Percentiles rank a stretch among this genome's conserved stretches.
These are phyloP conservation scores for Girardia tigrina DNA, from an alignment of 2,888 invertebrate species.

Conservation along the genomic window DNA sequence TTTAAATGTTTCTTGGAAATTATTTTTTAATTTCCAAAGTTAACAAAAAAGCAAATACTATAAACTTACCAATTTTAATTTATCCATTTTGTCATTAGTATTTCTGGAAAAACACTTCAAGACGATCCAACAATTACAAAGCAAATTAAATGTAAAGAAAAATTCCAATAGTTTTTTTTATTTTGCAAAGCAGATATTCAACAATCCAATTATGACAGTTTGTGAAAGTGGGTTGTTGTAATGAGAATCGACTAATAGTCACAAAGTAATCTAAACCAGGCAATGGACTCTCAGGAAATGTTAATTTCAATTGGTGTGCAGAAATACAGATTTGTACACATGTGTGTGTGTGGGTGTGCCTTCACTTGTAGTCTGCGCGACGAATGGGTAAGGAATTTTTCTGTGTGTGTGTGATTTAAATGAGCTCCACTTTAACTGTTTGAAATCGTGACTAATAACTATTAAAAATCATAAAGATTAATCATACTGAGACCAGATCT, in stretches of 20 bases:
- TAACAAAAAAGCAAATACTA: background rate
- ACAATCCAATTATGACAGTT: background rate
- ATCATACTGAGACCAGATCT: no score
- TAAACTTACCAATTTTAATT: background rate
- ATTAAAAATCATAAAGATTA: no score
- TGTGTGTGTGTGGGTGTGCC: background rate
- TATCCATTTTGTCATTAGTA: background rate
- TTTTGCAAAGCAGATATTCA: no score
- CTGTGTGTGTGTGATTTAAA: background rate
- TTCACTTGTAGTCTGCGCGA: background rate
- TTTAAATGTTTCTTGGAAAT: background rate
- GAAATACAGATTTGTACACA: background rate
- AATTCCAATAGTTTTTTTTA: background rate
- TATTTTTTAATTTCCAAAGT: background rate
- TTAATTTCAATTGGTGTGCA: slow-evolving; percentile 16
- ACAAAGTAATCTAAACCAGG: background rate
- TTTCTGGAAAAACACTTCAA: background rate
- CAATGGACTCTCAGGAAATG: slow-evolving; percentile 10
- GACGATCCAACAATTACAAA: no score
- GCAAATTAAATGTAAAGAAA: no score
- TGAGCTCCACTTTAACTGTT: background rate
- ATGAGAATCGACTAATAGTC: background rate
- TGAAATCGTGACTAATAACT: background rate
- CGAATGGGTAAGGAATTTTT: background rate
- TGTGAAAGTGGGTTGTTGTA: background rate